Base-by-base conservation (phyloP, 1,140 invertebrate species). In the Stegodyphus dumicola region DNA sequence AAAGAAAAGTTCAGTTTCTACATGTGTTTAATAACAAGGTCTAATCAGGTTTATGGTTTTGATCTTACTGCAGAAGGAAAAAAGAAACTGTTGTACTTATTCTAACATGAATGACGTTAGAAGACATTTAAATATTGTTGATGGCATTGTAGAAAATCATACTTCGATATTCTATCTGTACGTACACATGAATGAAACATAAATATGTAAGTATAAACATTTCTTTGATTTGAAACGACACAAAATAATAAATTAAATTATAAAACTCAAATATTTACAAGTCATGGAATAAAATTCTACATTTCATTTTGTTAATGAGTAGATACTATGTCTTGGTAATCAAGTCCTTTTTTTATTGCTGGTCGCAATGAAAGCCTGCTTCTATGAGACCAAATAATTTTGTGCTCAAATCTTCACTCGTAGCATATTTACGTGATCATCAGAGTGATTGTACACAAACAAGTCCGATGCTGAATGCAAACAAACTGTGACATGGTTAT, bases 211-310 rank as follows among this genome's bases (percentile, higher is more conserved):
- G 65, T 79, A 79, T 70, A 78, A 73, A 81, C 67, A 73, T 81
- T 33, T 79, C 78, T 81, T 81, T 81, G 78, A 81, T 81, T 74
- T 74, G 53, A 49, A 53, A 85, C 81, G 51, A 51, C 81, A 85
- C 81, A 85, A 85, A 85, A 76, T 77, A 85, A 85, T 85, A 85
- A 85, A 85, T 84, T 84, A 84, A 84, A 76, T 85, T 75, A 85
- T 85, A 85, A 56, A 77, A 76, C 60, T 67, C 13, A 13, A 67
- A 83, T 85, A 85, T 85, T 53, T 85, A 85, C 81, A 85, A 69
- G 51, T 83, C 66, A 75, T 83, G 17, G 60, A 53, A 81, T 53
- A 64, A 67, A 48, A 18, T 52, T 17, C 60, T 4, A 48, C 17
- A 64, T 70, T n/a, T 69, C 53, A n/a, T 48, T 54, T 71, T 7